Evolutionary conservation across 2,113 vertebrate species (phyloP), one percentile per base, ranked within the genome.

Genomic region (Nibea coibor): DNA sequence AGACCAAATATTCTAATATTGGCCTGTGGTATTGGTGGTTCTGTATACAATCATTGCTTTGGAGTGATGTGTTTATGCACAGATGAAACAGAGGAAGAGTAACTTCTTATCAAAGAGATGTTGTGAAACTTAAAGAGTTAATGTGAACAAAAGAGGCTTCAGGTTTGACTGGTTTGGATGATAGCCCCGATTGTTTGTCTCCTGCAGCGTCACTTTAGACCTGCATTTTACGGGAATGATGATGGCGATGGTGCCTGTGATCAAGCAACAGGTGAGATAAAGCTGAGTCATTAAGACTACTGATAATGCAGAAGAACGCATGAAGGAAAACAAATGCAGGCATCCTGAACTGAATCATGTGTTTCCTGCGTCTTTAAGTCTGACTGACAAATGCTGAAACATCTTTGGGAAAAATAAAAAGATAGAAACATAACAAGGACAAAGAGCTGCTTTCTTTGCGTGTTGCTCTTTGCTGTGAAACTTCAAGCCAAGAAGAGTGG

Each of bases 51-150:
- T 63, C 48, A 64, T 11, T 39, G 35, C 22, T 61, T 42, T 51
- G 56, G 58, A 65, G 47, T 28, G 39, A 61, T 15, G 75, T 68
- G 24, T 66, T 48, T 19, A 50, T 53, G 43, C 53, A 67, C 73
- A 83, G 77, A 78, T 78, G 54, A 75, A 51, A 15, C 6, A 35
- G 68, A 76, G 77, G 16, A 83, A 26, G 24, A 58, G 65, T 9
- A 62, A 57, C 64, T 43, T 39, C 35, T 66, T 15, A 72, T 73
- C 56, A 63, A 26, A 10, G 28, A 45, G 35, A 15, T 61, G 62
- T 11, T 50, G 54, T 45, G 50, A 65, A 64, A 82, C 19, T 64
- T 2, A 75, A 43, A 39, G 63, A 24, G 50, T 10, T 0, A 47
- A 20, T 48, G n/a, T 53, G 16, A 70, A n/a, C 14, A 45, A 71